Percentiles rank a stretch among this genome's conserved stretches.
Evolutionary conservation across 2,888 invertebrate genomes (phyloP).

Genomic region (Fabriciana adippe): DNA sequence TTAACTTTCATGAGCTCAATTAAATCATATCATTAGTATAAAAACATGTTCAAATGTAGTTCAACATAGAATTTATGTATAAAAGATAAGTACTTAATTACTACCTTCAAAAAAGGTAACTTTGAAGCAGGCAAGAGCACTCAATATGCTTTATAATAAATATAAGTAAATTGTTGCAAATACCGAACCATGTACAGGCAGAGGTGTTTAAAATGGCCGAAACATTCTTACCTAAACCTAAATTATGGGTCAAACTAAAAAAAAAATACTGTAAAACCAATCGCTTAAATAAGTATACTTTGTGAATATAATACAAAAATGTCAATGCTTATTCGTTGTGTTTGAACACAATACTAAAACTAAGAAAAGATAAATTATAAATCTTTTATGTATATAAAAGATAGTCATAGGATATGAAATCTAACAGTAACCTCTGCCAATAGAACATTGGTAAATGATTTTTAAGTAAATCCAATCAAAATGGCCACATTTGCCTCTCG

Average conservation of each 20-base stretch:
- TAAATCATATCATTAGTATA: conserved; percentile 39
- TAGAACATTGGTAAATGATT: conserved; percentile 38
- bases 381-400: conserved; percentile 7
- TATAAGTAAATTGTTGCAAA: conserved; percentile 45
- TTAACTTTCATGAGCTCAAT: no score
- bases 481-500: conserved; percentile 59
- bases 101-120: conserved; percentile 59
- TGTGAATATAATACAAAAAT: conserved; percentile 63
- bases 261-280: conserved; percentile 65
- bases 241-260: conserved; percentile 51
- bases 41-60: conserved; percentile 25
- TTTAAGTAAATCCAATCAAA: conserved; percentile 55
- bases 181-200: conserved; percentile 54
- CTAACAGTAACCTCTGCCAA: conserved; percentile 33
- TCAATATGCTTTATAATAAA: conserved; percentile 47
- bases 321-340: conserved; percentile 67
- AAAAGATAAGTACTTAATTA: conserved; percentile 55
- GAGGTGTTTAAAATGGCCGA: conserved; percentile 61
- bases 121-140: conserved; percentile 67
- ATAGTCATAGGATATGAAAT: not conserved
- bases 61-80: conserved; percentile 30
- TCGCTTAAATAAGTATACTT: conserved; percentile 39
- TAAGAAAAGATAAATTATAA: conserved; percentile 24
- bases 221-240: conserved; percentile 53
- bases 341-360: conserved; percentile 55